Base-by-base conservation (phyloP, 1,140 invertebrate genomes). In the Dendroctonus ponderosae region DNA sequence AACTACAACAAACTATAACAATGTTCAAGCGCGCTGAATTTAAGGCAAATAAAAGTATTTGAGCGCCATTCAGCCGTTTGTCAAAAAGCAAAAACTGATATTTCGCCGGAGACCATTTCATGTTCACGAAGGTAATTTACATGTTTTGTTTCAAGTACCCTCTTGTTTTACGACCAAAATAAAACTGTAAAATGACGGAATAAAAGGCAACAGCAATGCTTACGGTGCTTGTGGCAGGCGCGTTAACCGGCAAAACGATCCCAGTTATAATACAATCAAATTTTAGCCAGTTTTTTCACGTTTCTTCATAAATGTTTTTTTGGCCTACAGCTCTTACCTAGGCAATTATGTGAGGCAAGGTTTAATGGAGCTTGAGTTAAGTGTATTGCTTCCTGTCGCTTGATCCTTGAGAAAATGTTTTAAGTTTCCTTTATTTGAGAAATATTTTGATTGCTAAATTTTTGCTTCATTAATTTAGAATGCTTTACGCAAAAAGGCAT, bases 111-210 rank as follows among this genome's bases (percentile, higher is more conserved):
- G 62, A 40, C 62, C 62, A 49, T 65, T 65, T 65, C 51, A 52
- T 57, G 51, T 65, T 57, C 62, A 48, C 42, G 42, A 26, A 41
- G 62, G 44, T 65, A 65, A 65, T 65, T 65, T 65, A 65, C 52
- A 52, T 65, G 62, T 65, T 57, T 65, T 57, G 62, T 65, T 63
- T 63, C 12, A 37, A 57, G 48, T 9, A 40, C 52, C 26, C 62
- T 65, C 51, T 65, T 65, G 52, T 65, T 65, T 65, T 65, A 65
- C 15, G 52, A 56, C 40, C 37, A 57, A 57, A 65, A 65, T 57
- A 65, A 65, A 57, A 65, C 12, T 48, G 37, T 42, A 43, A 41
- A 52, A 65, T 42, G 52, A 15, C 38, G 48, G 11, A 57, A 65
- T 65, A 65, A 65, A 56, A 46, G 40, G 53, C 62, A 63, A 46